phyloP scores from a whole-genome alignment of 2,888 invertebrate genomes.

The Nemoura dubitans region DNA sequence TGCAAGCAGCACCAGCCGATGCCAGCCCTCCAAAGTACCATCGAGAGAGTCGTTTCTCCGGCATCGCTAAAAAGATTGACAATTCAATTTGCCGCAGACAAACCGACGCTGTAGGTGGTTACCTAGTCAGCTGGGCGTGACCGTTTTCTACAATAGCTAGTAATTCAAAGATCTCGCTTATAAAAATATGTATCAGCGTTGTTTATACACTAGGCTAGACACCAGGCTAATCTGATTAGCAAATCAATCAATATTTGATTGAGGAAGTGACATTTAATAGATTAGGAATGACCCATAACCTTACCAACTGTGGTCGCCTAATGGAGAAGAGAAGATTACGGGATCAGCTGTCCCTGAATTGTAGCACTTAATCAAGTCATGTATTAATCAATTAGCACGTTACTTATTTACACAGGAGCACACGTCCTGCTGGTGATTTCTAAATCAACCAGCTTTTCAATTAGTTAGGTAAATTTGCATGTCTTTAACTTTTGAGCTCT shows the following conservation, averaged over 20 bases:
- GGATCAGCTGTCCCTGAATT: neutral
- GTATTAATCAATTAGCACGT: neutral
- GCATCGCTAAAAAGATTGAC: constrained; percentile 1
- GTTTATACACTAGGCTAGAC: neutral
- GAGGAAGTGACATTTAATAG: neutral
- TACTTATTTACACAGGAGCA: neutral
- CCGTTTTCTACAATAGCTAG: neutral
- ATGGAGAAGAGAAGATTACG: neutral
- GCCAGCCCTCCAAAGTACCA: constrained; percentile 99
- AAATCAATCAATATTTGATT: neutral
- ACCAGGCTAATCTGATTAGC: neutral
- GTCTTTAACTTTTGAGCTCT: neutral
- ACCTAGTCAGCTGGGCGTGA: neutral
- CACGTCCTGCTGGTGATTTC: neutral
- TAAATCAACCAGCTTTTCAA: neutral
- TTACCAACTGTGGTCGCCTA: neutral
- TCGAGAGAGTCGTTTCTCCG: constrained; percentile 65
- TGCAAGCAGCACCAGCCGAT: constrained; percentile 92
- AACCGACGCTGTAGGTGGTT: neutral
- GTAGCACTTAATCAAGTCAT: neutral
- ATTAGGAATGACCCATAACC: neutral
- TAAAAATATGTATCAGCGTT: neutral
- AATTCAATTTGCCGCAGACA: neutral
- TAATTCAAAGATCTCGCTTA: too few relatives aligned
- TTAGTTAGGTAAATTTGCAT: neutral